Base-by-base conservation (phyloP, 2,888 invertebrate species). In the Nephrotoma appendiculata region DNA sequence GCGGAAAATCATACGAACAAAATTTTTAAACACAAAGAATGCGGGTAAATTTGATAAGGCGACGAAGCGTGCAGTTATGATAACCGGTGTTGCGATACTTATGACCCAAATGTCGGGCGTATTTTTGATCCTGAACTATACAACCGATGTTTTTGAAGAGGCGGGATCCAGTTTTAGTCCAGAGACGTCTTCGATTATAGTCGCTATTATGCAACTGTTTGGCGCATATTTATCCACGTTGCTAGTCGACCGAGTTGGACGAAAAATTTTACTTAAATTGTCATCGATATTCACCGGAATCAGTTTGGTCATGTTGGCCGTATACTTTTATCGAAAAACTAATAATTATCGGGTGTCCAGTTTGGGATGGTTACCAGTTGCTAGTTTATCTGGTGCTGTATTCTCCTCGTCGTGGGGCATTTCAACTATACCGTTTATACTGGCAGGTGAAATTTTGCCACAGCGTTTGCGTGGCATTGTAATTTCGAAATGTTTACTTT, bases 91-190 rank as follows among this genome's bases (percentile, higher is more conserved):
- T 0, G 88, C 91, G 11, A 88, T 91, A 88, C 87, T 88, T 0
- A 86, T 90, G 12, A 91, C 91, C 88, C 91, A 91, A 87, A 88
- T 90, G 42, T 90, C 90, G 86, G 91, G 91, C 31, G 90, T 90
- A 87, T 91, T 91, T 86, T 91, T 90, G 4, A 89, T 91, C 90
- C 86, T 92, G 6, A 91, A 90, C 87, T 91, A 91, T 48, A 90
- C 92, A 5, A 90, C 91, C 0, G 88, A 89, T 6, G 91, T 92
- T 15, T 92, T 91, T 85, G 41, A 90, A 45, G 88, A 90, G 87
- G 89, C 91, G 5, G 92, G 91, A 0, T 91, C 91, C 9, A 90
- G 88, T 85, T 83, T 92, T 12, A 85, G 89, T 0, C 90, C 92
- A 0, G 90, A 89, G 3, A 86, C 89, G 15, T 89, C 90, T 0